Conservation (phyloP, 2,888 invertebrate species). For the Alentia gelatinosa region DNA sequence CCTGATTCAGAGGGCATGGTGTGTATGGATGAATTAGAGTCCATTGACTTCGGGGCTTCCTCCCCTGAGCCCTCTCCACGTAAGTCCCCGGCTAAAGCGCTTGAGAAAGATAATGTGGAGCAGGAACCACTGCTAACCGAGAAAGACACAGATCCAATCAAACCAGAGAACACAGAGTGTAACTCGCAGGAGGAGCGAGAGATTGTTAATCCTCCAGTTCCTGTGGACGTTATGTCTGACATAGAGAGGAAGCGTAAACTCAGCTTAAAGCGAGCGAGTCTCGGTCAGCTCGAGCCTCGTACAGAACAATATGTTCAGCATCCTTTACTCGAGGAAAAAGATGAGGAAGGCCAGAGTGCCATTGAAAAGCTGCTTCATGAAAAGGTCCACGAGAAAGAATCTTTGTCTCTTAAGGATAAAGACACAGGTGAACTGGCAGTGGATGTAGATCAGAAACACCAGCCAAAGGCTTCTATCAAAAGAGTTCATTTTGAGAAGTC, state of each 20-base stretch:
- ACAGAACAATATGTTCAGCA: conserved; percentile 63
- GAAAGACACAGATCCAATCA: too few relatives aligned
- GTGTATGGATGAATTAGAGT: conserved; percentile 40
- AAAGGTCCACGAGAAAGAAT: conserved; percentile 53
- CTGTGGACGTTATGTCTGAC: background rate
- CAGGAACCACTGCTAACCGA: background rate
- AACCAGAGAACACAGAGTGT: background rate
- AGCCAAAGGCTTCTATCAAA: conserved; percentile 48
- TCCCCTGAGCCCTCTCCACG: conserved; percentile 29
- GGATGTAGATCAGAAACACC: background rate
- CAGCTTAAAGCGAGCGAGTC: conserved; percentile 10
- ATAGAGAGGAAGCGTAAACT: background rate
- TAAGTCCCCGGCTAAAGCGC: background rate
- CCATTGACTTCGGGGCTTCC: conserved; percentile 30
- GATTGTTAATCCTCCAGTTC: background rate
- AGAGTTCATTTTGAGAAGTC: conserved; percentile 56
- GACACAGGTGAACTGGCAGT: conserved; percentile 6
- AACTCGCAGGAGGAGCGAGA: background rate
- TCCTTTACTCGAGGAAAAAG: conserved; percentile 60
- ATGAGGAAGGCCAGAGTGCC: conserved; percentile 58
- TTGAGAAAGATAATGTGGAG: background rate
- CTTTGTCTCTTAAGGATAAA: background rate
- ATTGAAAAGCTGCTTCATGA: conserved; percentile 63
- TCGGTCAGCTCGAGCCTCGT: conserved; percentile 58
- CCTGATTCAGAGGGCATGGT: conserved; percentile 42